Evolutionary conservation across 2,797 vertebrate genomes (phyloP), one percentile per base, ranked within the genome.

Genomic region (Neolamprologus multifasciatus): DNA sequence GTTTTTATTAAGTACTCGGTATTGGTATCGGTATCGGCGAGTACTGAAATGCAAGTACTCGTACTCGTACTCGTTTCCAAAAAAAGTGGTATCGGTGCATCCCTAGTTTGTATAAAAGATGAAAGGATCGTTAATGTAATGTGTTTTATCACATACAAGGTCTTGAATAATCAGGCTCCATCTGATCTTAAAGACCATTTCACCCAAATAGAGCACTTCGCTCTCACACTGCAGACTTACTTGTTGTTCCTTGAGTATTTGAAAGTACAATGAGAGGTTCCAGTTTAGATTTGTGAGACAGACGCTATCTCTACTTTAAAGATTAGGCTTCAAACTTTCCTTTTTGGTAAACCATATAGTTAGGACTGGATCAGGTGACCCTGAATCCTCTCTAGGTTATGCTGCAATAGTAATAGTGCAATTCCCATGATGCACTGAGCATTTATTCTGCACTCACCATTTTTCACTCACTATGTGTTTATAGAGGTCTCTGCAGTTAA

Each of bases 351-450:
- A 57, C 3, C 55, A 31, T 9, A 4, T 59, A 59, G 55, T 59
- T 59, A 17, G 5, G 9, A 4, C 9, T 31, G 55, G 55, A 3
- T 4, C 55, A 19, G 55, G 55, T 59, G 29, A 19, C 29, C 55
- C 26, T 31, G 55, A 59, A 59, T 59, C 26, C 29, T 59, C 14
- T 4, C 55, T 59, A 0, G 0, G 55, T 29, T 29, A 6, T 29
- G 54, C 13, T 16, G 23, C 54, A 29, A 57, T 57, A 57, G 23
- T 2, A 59, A 31, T 10, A 31, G 16, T 59, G 3, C 26, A 59
- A 17, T 31, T 59, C 8, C 3, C 55, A 59, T 17, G 26, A 31
- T 59, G 26, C 55, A 19, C 29, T 31, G 29, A 0, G 55, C 3
- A 59, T 31, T 59, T 59, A 31, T 59, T 59, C 55, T 31, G 16